phyloP scores from a whole-genome alignment of 2,888 invertebrate genomes.

The Gisinianus flammeolus region DNA sequence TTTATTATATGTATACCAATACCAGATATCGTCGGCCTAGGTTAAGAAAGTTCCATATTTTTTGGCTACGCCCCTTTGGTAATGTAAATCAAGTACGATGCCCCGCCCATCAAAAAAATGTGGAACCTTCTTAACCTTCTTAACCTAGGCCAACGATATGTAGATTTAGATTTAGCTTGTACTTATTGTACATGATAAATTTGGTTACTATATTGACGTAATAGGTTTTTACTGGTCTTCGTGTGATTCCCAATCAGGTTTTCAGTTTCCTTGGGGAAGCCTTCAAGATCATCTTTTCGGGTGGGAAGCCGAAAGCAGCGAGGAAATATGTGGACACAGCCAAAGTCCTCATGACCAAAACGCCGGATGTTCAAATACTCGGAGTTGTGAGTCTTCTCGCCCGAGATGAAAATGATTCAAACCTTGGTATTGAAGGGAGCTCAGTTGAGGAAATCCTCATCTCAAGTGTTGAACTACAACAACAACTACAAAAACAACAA shows the following conservation, averaged over 20 bases:
- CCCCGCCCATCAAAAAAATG: no score
- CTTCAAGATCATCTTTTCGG: conserved; percentile 39
- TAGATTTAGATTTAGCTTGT: neutral
- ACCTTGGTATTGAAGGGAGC: neutral
- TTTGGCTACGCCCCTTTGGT: no score
- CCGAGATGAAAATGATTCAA: conserved; percentile 1
- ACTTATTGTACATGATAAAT: neutral
- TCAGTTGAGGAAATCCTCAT: neutral
- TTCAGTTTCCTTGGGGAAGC: conserved; percentile 42
- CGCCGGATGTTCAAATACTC: conserved; percentile 25
- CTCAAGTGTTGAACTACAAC: neutral
- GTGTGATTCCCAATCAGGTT: conserved; percentile 24
- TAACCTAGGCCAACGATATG: no score
- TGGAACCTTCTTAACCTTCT: no score
- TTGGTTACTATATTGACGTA: neutral
- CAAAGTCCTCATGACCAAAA: conserved; percentile 11
- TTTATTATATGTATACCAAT: neutral
- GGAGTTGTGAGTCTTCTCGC: conserved; percentile 37
- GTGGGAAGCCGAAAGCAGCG: conserved; percentile 14
- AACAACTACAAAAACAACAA: no score
- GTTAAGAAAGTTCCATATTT: no score
- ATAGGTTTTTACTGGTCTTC: conserved; percentile 23
- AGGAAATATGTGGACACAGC: conserved; percentile 26
- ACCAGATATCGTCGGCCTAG: no score
- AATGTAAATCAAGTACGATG: no score